Evolutionary conservation across 2,888 invertebrate species (phyloP).

Genomic region (Lacanobia oleracea): DNA sequence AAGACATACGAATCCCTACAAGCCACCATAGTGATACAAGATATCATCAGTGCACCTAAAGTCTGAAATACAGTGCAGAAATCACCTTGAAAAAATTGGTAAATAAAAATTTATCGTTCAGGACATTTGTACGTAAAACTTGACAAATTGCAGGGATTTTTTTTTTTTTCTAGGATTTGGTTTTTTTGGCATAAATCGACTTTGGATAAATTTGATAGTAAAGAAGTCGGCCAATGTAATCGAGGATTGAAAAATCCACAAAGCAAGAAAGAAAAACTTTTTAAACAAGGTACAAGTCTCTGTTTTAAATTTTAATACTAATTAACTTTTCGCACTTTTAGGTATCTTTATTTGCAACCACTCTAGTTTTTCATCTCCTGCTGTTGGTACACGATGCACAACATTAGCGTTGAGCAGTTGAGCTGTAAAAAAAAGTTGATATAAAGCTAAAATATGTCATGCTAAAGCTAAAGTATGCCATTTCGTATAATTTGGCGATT

Average conservation of each 20-base stretch:
- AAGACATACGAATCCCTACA: no score
- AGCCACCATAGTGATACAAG: no score
- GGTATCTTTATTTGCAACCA: conserved; percentile 84
- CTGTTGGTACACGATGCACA: conserved; percentile 65
- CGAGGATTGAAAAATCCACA: no score
- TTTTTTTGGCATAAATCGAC: no score
- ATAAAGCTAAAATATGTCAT: no score
- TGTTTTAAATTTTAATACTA: not conserved
- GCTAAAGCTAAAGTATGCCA: no score
- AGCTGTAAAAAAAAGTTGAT: not conserved
- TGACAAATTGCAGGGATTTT: not conserved
- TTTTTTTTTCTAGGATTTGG: not conserved
- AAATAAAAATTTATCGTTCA: not conserved
- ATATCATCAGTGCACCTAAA: no score
- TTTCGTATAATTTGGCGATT: no score
- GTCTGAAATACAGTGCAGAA: no score
- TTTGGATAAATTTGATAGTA: not conserved
- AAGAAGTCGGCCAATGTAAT: no score
- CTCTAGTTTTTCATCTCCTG: conserved; percentile 72
- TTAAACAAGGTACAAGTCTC: no score
- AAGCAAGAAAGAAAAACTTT: no score
- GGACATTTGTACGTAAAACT: not conserved
- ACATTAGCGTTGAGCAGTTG: not conserved
- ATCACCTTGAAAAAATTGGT: not conserved
- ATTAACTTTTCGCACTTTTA: conserved; percentile 33